Base-by-base conservation (phyloP, 2,113 vertebrate genomes). In the Candoia aspera region DNA sequence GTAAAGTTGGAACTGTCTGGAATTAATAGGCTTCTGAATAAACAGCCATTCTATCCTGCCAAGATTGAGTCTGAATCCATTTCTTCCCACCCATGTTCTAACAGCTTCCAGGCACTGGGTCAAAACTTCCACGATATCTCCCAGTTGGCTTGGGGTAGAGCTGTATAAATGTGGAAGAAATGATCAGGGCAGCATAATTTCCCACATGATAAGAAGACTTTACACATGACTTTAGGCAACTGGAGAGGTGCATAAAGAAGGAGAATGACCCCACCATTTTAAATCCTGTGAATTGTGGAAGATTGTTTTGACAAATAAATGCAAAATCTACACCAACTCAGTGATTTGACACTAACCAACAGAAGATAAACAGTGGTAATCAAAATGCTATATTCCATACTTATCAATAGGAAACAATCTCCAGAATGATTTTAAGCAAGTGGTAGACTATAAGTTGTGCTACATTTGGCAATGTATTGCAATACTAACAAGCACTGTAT, bases 281-380 rank as follows among this genome's bases (percentile, higher is more conserved):
- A 29, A 6, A 26, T 90, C 11, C 2, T 59, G 13, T 55, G 9
- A 68, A 24, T 46, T 1, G 23, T 33, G 73, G 55, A 2, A 91
- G 90, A 64, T 87, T 10, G 2, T 37, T 8, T 55, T 15, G n/a
- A 0, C 0, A 2, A 0, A 57, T 1, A 8, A 87, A 84, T 13
- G 5, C 29, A 46, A 60, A n/a, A 46, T 85, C 68, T 64, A 92
- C 92, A 94, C 86, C 53, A 89, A 64, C 8, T 53, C 12, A 26
- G 24, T 11, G 26, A 68, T 13, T 68, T 89, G 42, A 90, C 3
- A 58, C 10, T 79, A 88, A 85, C 1, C 0, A 12, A 42, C 33
- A 49, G 93, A 92, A 21, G 89, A 79, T n/a, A 24, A 86, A 23
- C 15, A 88, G 3, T 13, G 0, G 3, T 87, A 90, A 83, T 92